Percentiles rank a stretch among this genome's conserved stretches.
These are phyloP conservation scores for Vidua chalybeata DNA, from an alignment of 2,113 vertebrate species.

Conservation along the genomic window DNA sequence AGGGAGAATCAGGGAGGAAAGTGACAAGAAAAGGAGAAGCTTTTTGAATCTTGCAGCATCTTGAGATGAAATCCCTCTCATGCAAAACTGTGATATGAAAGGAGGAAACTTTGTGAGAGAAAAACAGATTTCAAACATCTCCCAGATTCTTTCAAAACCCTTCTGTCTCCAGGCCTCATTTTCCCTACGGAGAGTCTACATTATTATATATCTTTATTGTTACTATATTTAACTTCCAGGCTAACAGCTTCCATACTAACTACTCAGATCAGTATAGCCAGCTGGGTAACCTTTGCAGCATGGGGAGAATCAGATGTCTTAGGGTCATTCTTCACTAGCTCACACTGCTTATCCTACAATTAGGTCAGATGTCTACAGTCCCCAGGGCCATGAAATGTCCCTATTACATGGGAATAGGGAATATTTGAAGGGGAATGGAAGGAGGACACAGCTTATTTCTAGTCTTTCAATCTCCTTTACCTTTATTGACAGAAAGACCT, in stretches of 20 bases:
- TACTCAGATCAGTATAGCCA: not conserved
- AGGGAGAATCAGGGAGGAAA: not conserved
- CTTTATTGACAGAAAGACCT: not conserved
- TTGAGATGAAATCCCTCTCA: not conserved
- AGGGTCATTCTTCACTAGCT: not conserved
- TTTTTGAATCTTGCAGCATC: not conserved
- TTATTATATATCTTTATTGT: not conserved
- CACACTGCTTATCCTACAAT: not conserved
- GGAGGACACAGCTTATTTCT: not conserved
- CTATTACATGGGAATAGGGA: not conserved
- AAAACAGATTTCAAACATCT: not conserved
- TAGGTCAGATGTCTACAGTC: not conserved
- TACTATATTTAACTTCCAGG: not conserved
- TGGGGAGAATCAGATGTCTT: not conserved
- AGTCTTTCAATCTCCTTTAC: not conserved
- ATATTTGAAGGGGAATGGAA: not conserved
- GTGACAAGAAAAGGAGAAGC: not conserved
- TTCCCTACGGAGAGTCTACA: not conserved
- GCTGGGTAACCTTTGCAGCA: not conserved
- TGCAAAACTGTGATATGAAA: not conserved
- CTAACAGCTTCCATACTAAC: not conserved
- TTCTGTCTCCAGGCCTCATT: not conserved
- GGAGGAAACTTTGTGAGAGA: not conserved
- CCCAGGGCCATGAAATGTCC: not conserved
- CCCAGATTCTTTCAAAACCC: not conserved